phyloP scores from a whole-genome alignment of 2,113 vertebrate species.

The Piaya cayana region DNA sequence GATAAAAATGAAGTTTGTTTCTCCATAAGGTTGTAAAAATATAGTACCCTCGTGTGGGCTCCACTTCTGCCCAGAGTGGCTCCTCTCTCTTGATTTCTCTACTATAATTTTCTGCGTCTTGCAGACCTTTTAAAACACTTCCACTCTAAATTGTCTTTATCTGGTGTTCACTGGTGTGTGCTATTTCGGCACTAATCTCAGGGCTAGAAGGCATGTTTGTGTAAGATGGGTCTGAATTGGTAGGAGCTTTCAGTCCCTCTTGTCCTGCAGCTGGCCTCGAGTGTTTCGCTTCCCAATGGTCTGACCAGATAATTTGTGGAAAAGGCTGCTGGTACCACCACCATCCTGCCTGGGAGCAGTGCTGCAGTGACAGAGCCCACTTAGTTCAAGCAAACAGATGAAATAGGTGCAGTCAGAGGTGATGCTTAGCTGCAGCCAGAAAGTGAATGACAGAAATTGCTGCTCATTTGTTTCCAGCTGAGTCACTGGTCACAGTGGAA shows the following conservation, averaged over 20 bases:
- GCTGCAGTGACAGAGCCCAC: background rate
- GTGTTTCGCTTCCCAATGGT: rapidly evolving
- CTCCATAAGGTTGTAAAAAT: rapidly evolving
- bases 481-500: background rate
- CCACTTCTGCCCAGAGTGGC: background rate
- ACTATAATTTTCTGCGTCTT: background rate
- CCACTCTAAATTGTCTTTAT: too few species aligned
- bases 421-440: background rate
- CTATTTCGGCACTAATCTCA: background rate
- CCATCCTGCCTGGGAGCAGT: background rate
- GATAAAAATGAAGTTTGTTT: background rate
- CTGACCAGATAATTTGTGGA: rapidly evolving
- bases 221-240: rapidly evolving
- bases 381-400: background rate
- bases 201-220: background rate
- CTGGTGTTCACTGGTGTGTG: rapidly evolving
- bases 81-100: background rate
- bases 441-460: background rate
- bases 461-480: background rate
- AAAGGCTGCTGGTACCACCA: background rate
- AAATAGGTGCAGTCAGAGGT: background rate
- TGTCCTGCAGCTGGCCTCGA: background rate
- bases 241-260: background rate
- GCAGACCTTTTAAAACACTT: too few species aligned
- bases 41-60: background rate